Evolutionary conservation across 92 coral and sea anemone genomes (phyloP).

Genomic region (Muricea muricata): DNA sequence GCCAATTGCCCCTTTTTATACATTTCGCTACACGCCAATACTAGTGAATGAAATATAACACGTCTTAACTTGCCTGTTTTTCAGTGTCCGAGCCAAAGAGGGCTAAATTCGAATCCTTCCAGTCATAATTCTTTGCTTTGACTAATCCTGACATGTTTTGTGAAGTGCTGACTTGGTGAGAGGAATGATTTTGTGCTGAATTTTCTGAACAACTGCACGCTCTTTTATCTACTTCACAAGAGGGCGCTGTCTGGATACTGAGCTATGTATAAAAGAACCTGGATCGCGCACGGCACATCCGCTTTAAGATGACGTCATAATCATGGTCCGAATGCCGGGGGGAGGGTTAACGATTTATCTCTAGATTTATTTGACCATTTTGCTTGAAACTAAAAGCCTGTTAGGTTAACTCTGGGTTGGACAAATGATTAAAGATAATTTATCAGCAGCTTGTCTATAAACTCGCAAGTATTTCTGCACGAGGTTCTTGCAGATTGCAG

Average conservation of each 20-base stretch:
- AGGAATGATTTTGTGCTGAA: neutral
- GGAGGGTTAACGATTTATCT: too few relatives aligned
- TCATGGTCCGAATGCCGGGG: too few relatives aligned
- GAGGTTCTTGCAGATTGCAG: too few relatives aligned
- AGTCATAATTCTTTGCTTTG: constrained; percentile 82
- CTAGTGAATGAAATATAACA: neutral
- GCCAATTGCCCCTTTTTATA: too few relatives aligned
- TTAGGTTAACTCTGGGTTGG: too few relatives aligned
- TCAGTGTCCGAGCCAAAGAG: constrained; percentile 87
- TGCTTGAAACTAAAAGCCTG: too few relatives aligned
- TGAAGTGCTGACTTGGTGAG: neutral
- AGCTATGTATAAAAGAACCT: neutral
- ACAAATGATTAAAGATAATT: too few relatives aligned
- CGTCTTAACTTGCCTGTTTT: constrained; percentile 70
- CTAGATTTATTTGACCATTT: too few relatives aligned
- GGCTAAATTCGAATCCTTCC: constrained; percentile 89
- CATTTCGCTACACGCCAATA: too few relatives aligned
- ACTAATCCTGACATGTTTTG: constrained; percentile 76
- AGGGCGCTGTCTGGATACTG: constrained; percentile 21
- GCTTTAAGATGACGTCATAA: neutral
- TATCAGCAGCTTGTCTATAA: too few relatives aligned
- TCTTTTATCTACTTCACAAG: neutral
- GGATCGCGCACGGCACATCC: neutral
- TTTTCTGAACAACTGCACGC: neutral
- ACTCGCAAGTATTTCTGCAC: too few relatives aligned